Base-by-base conservation (phyloP, 2,797 vertebrate genomes). In the Florisuga fusca region DNA sequence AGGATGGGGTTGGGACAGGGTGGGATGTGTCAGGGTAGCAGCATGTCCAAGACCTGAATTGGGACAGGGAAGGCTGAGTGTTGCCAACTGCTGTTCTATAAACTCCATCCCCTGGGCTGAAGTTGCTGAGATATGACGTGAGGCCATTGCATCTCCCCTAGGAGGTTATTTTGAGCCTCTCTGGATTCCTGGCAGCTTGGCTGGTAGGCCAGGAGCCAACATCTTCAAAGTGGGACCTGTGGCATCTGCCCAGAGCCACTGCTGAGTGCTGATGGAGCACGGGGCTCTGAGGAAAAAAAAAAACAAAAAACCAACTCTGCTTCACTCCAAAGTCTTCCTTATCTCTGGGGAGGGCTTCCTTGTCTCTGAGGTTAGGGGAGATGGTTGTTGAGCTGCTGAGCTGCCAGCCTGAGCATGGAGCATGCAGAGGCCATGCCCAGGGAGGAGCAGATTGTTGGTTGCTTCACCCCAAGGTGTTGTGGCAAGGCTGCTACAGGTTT, bases 121-220 rank as follows among this genome's bases (percentile, higher is more conserved):
- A 46, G 33, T 25, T 43, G 79, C 75, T 6, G 71, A 62, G 83
- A 73, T 1, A 1, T 68, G 67, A 67, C 6, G 14, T 45, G 77
- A 63, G 77, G 75, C 79, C 29, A 1, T 25, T 25, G 18, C 78
- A 7, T 59, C 2, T 27, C 53, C 82, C 36, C 25, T 25, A 57
- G 61, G 21, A 53, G 57, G 67, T 68, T 74, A 53, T 90, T 92
- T 81, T 43, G 81, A 74, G 84, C 48, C 61, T 51, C 36, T 62
- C 57, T n/a, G 46, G 36, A 68, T 73, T 89, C 69, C 81, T 80
- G 67, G 71, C 46, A 38, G 84, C 84, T 61, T 21, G 85, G 27
- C 54, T 50, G 53, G 58, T n/a, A 17, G 63, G 73, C 48, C 31
- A 9, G 34, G 38, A 87, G 55, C 84, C 74, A 71, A 27, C 29